A percentile compares a stretch with the other conserved stretches of the same genome.
Conservation (phyloP, 2,888 invertebrate species). For the Pseudolycoriella hygida region DNA sequence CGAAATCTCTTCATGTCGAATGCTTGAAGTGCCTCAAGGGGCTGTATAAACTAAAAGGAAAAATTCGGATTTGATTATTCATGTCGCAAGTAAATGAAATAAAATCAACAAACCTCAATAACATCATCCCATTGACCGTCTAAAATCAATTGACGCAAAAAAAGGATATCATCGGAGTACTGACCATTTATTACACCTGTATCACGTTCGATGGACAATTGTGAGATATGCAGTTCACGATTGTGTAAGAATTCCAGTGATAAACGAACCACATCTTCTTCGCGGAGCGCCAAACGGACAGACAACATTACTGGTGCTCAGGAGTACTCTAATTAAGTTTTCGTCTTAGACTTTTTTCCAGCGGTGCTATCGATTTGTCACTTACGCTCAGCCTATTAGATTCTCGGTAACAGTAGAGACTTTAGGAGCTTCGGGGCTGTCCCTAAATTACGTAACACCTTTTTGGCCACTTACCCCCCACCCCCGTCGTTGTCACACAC, state of each 20-base stretch:
- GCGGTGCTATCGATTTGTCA: too few relatives aligned
- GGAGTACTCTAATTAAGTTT: too few relatives aligned
- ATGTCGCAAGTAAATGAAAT: too few relatives aligned
- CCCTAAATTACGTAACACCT: too few relatives aligned
- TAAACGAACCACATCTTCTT: slow-evolving; percentile 76
- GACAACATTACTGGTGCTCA: slow-evolving; percentile 52
- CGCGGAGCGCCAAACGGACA: slow-evolving; percentile 66
- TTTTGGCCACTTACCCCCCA: too few relatives aligned
- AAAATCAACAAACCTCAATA: slow-evolving; percentile 23
- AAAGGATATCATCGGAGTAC: slow-evolving; percentile 85
- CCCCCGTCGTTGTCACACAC: too few relatives aligned
- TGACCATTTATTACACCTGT: slow-evolving; percentile 88
- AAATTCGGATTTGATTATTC: too few relatives aligned
- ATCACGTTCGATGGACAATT: slow-evolving; percentile 81
- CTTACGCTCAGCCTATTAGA: too few relatives aligned
- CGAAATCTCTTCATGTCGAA: slow-evolving; percentile 75
- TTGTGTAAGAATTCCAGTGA: slow-evolving; percentile 74
- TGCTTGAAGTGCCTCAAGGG: slow-evolving; percentile 60
- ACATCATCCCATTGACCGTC: slow-evolving; percentile 99
- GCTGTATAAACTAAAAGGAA: slow-evolving; percentile 88
- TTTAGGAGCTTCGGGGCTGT: too few relatives aligned
- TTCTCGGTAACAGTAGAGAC: too few relatives aligned
- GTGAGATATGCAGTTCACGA: slow-evolving; percentile 80
- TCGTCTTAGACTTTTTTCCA: too few relatives aligned
- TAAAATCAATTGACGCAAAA: slow-evolving; percentile 81